Base-by-base conservation (phyloP, 2,888 invertebrate genomes). In the Metopia argyrocephala region DNA sequence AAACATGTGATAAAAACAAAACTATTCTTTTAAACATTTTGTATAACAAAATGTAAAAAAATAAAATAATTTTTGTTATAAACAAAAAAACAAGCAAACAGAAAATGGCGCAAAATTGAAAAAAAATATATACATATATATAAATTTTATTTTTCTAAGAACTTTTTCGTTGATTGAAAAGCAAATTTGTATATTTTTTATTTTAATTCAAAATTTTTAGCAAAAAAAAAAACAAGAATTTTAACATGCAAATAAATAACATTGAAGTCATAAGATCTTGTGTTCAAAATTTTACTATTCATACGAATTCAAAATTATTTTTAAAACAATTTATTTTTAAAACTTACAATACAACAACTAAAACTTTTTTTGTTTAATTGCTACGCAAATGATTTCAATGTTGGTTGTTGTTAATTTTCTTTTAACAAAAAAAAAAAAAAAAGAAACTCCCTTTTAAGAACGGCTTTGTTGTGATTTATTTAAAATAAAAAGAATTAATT, bases 31-130 rank as follows among this genome's bases (percentile, higher is more conserved):
- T 79, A 31, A 79, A 64, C 68, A 76, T 82, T 76, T 75, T 82
- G 79, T 75, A 61, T 71, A 76, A 79, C 68, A 75, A 82, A 74
- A 69, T 78, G 78, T 70, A 38, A 57, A 74, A 73, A 78, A 75
- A 65, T 64, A 59, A 68, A 78, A 73, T 69, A 62, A 25, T 54
- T 69, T 76, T 76, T 73, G 78, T 78, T 73, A 65, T 65, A 79
- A 74, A 74, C 81, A 76, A 74, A 27, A 68, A 50, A 56, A 74
- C n/a, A n/a, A n/a, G n/a, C n/a, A n/a, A n/a, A n/a, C n/a, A n/a
- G 82, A 57, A 69, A 74, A 82, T 79, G 79, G 83, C 79, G 80
- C 79, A 79, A 82, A 70, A 79, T 81, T 81, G 81, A 76, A 28
- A 23, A 31, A 38, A 71, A 61, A 66, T 38, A 61, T 54, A 48